A percentile compares a stretch with the other conserved stretches of the same genome.
phyloP scores from a whole-genome alignment of 2,888 invertebrate genomes.

The Lasioglossum pauxillum region DNA sequence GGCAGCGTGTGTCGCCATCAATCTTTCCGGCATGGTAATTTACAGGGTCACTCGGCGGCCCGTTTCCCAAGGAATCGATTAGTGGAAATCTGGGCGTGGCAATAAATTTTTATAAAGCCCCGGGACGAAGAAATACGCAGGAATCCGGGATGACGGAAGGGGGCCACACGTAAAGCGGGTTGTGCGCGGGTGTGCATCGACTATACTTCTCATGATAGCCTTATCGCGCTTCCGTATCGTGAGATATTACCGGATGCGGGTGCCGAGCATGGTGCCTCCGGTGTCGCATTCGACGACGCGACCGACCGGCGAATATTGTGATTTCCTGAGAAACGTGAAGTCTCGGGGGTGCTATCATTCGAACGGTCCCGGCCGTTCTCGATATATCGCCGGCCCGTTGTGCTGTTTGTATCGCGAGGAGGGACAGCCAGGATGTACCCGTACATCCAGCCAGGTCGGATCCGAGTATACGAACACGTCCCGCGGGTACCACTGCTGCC shows the following conservation, averaged over 20 bases:
- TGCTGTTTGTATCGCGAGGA: conserved; percentile 67
- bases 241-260: conserved; percentile 65
- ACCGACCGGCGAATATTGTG: conserved; percentile 68
- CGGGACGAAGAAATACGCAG: conserved; percentile 53
- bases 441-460: neutral
- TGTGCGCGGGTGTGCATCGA: conserved; percentile 11
- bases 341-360: conserved; percentile 78
- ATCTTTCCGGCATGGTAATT: conserved; percentile 39
- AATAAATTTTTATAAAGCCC: conserved; percentile 64
- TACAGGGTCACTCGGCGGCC: conserved; percentile 32
- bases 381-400: conserved; percentile 69
- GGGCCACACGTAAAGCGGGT: conserved; percentile 13
- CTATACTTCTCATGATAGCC: conserved; percentile 38
- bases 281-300: conserved; percentile 31
- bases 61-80: conserved; percentile 44
- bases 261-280: conserved; percentile 34
- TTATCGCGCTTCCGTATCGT: conserved; percentile 62
- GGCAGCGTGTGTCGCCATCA: conserved; percentile 30
- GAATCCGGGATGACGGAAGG: conserved; percentile 30
- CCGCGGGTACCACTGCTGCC: conserved; percentile 76
- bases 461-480: conserved; percentile 68
- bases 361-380: conserved; percentile 64
- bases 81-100: conserved; percentile 30
- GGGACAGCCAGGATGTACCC: conserved; percentile 58
- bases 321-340: conserved; percentile 76